Evolutionary conservation across 2,113 vertebrate species (phyloP), one percentile per base, ranked within the genome.

Genomic region (Hemibagrus wyckioides): DNA sequence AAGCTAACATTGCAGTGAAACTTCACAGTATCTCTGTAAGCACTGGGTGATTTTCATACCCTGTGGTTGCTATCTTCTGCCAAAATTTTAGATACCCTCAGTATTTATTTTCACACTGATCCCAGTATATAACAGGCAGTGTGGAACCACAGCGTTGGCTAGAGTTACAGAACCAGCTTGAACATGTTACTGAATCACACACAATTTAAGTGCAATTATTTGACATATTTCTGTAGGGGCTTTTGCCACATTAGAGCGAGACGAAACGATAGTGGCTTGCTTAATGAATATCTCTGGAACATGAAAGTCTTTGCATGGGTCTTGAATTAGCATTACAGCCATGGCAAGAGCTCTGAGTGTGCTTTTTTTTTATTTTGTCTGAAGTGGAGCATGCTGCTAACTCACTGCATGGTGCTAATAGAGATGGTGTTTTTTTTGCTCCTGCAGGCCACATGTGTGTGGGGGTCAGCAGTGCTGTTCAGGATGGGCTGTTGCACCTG

Each of bases 381-480:
- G 83, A 57, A 80, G 79, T 80, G 79, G 30, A 57, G 52, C 33
- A 80, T 30, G 21, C 79, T 54, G n/a, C 76, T 80, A 36, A 52
- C 48, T 52, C 28, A 44, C 28, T 44, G 36, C 19, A 77, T 73
- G 48, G 13, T 56, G 67, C 28, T 39, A 84, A 87, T 36, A 87
- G 85, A 86, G 76, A 39, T 4, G 54, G 15, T 67, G 44, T 44
- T 30, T 85, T 89, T 82, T 85, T 89, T 82, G 79, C 86, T 92
- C 89, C 80, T 89, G 88, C 93, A 99, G 98, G 93, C 96, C 97
- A 71, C 98, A 99, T 14, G 97, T 98, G 90, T 99, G 98, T 77
- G 97, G 97, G 93, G 96, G 97, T 94, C 97, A 97, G 86, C 97
- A 97, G 90, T 99, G 98, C 93, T 99, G 98, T 94, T 96, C 97